Evolutionary conservation across 2,797 vertebrate species (phyloP).

Genomic region (Coranthus polyacanthus): DNA sequence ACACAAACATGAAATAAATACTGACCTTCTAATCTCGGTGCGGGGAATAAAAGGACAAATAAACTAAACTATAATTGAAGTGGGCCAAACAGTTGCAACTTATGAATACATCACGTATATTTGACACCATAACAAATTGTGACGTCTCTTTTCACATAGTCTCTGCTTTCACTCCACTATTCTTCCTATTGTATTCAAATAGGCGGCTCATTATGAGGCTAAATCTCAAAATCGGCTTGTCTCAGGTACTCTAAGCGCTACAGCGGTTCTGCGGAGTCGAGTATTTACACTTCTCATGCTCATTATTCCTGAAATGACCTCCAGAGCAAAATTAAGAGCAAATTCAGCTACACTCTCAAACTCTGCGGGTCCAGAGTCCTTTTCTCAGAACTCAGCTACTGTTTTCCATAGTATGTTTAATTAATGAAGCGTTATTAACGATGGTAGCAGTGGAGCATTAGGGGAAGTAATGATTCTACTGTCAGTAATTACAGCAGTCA

Average conservation of each 20-base stretch:
- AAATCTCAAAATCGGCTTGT: slow-evolving; percentile 37
- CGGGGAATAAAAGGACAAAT: no score
- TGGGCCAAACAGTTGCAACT: no score
- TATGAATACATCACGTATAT: no score
- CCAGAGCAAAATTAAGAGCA: slow-evolving; percentile 49
- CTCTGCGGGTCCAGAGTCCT: slow-evolving; percentile 39
- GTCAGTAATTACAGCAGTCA: slow-evolving; percentile 67
- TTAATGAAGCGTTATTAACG: slow-evolving; percentile 74
- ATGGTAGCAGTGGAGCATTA: slow-evolving; percentile 49
- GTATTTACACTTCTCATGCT: slow-evolving; percentile 66
- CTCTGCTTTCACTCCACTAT: neutral
- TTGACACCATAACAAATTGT: no score
- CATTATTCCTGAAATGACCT: slow-evolving; percentile 72
- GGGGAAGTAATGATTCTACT: slow-evolving; percentile 61
- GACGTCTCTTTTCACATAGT: neutral
- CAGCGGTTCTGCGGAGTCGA: slow-evolving; percentile 33
- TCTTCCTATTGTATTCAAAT: slow-evolving; percentile 22
- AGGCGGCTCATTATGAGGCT: slow-evolving; percentile 48
- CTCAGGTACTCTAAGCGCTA: slow-evolving; percentile 41
- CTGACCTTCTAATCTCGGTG: no score
- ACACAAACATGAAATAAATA: no score
- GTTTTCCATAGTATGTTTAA: slow-evolving; percentile 71
- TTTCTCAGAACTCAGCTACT: slow-evolving; percentile 33
- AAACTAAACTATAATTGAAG: no score
- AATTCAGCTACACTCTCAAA: slow-evolving; percentile 24